phyloP scores from a whole-genome alignment of 2,113 vertebrate species.

The Pterophyllum scalare region DNA sequence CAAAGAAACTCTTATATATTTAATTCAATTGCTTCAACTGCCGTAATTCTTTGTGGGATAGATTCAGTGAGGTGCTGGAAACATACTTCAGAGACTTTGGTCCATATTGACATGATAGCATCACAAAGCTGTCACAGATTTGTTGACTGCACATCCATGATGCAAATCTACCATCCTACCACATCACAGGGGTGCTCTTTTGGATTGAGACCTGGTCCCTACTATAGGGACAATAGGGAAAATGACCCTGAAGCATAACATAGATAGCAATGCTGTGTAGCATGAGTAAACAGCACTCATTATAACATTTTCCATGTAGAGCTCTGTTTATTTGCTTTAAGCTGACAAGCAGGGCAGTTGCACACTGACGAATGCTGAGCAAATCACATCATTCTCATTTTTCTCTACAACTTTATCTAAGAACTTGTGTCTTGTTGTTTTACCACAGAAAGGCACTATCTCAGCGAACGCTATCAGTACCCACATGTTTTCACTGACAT shows the following conservation, averaged over 20 bases:
- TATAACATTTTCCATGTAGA: not conserved
- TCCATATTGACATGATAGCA: no score
- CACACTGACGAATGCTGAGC: not conserved
- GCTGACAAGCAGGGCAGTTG: not conserved
- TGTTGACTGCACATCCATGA: not conserved
- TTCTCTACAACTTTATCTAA: not conserved
- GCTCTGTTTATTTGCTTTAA: not conserved
- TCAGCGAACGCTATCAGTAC: slow-evolving; percentile 16
- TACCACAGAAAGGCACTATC: not conserved
- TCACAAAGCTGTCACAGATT: not conserved
- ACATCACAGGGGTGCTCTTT: no score
- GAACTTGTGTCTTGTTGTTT: not conserved
- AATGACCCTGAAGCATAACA: not conserved
- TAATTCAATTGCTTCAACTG: not conserved
- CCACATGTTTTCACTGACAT: not conserved
- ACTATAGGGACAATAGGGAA: not conserved
- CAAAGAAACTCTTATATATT: rapidly evolving
- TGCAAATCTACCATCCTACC: not conserved
- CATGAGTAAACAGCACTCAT: no score
- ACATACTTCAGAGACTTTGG: not conserved
- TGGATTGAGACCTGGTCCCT: no score
- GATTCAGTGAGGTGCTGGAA: not conserved
- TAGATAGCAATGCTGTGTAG: not conserved
- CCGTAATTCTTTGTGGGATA: not conserved
- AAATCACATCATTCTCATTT: not conserved